These are phyloP conservation scores for Ptychodera flava DNA, from an alignment of 35 echinoderm and acorn worm genomes.

Conservation along the genomic window DNA sequence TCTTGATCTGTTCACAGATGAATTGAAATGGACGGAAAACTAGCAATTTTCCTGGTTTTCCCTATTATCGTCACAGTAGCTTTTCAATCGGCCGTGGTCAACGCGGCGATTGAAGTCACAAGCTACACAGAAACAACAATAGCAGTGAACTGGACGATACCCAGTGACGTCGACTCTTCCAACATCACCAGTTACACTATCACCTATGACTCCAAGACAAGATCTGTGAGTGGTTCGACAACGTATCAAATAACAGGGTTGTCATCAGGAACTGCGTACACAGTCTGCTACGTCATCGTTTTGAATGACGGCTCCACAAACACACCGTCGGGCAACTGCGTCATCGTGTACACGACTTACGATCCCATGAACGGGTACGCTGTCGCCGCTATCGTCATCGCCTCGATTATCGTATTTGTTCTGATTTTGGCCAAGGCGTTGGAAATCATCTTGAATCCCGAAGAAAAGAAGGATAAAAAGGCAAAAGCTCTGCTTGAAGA, in stretches of 20 bases:
- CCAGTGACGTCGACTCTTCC: not conserved
- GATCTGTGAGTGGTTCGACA: not conserved
- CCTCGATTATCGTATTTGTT: not conserved
- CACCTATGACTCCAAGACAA: not conserved
- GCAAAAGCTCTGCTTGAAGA: not conserved
- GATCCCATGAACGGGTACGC: not conserved
- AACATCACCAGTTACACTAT: not conserved
- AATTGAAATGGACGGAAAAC: not conserved
- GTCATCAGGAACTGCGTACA: not conserved
- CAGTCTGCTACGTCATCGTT: not conserved
- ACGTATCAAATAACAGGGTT: not conserved
- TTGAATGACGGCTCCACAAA: not conserved
- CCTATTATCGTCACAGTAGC: not conserved
- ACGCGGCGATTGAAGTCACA: not conserved
- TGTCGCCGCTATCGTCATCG: not conserved
- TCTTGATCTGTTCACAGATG: not conserved
- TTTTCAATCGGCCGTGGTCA: not conserved
- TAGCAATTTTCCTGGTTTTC: not conserved
- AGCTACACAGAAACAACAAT: not conserved
- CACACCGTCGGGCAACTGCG: not conserved
- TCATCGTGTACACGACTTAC: not conserved
- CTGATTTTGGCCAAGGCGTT: not conserved
- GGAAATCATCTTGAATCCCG: not conserved
- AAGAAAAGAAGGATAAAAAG: not conserved
- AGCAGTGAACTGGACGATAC: not conserved